Percentiles rank a stretch among this genome's conserved stretches.
These are phyloP conservation scores for Vombatus ursinus DNA, from an alignment of 2,113 vertebrate species.

Conservation along the genomic window DNA sequence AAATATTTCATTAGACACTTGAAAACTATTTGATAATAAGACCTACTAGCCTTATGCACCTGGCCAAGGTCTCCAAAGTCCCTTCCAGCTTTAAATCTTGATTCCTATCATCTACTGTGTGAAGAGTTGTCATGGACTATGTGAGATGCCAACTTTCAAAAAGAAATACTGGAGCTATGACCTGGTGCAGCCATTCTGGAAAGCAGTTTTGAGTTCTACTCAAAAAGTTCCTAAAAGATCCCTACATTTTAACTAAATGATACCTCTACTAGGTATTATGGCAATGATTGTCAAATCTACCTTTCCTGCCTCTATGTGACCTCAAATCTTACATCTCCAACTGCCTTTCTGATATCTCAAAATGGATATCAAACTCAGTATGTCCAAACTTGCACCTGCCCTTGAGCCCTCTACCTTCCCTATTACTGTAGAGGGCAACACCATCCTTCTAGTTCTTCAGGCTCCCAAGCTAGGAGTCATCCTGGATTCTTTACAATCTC, in stretches of 20 bases:
- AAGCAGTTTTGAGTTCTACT: not conserved
- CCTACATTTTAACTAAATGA: not conserved
- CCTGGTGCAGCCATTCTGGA: not conserved
- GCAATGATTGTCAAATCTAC: not conserved
- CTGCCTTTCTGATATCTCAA: not conserved
- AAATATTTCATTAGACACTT: not conserved
- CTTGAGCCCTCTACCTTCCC: not conserved
- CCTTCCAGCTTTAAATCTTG: not conserved
- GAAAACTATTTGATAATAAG: not conserved
- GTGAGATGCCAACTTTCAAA: not conserved
- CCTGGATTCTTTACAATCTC: too few species aligned
- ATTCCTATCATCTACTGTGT: not conserved
- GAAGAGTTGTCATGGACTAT: not conserved
- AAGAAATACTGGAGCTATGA: not conserved
- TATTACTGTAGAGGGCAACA: not conserved
- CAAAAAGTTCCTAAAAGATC: not conserved
- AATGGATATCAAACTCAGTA: not conserved
- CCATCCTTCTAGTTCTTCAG: too few species aligned
- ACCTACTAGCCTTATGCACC: not conserved
- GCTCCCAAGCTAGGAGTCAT: too few species aligned
- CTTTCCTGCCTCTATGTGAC: not conserved
- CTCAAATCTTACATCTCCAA: not conserved
- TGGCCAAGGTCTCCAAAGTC: not conserved
- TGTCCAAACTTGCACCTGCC: not conserved
- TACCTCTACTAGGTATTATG: not conserved